Evolutionary conservation across 2,888 invertebrate species (phyloP).

Genomic region (Ophraella communa): DNA sequence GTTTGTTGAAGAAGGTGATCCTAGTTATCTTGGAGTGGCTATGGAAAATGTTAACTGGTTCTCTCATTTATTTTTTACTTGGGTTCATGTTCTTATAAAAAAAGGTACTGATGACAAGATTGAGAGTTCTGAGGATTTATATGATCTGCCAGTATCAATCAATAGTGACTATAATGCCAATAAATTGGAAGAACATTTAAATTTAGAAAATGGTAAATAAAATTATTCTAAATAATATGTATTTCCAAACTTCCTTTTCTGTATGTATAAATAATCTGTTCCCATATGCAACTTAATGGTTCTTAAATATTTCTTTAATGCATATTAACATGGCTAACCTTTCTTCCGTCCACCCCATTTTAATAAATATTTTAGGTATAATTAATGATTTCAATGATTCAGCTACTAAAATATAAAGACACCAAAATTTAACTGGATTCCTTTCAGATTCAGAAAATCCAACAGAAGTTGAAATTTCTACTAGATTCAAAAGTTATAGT

Average conservation of each 20-base stretch:
- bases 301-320: no score
- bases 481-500: slow-evolving; percentile 1
- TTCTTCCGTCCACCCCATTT: no score
- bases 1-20: slow-evolving; percentile 72
- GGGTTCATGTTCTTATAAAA: slow-evolving; percentile 85
- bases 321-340: no score
- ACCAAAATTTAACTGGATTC: no score
- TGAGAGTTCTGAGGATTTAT: slow-evolving; percentile 79
- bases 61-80: slow-evolving; percentile 82
- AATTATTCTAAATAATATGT: not conserved
- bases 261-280: not conserved
- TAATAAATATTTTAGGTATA: no score
- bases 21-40: slow-evolving; percentile 78
- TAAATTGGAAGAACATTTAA: slow-evolving; percentile 57
- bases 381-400: no score
- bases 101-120: slow-evolving; percentile 80
- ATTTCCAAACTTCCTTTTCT: not conserved
- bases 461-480: not conserved
- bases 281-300: no score
- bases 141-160: slow-evolving; percentile 76
- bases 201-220: slow-evolving; percentile 50
- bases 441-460: not conserved
- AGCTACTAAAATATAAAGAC: no score
- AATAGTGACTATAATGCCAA: slow-evolving; percentile 68
- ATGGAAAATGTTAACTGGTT: slow-evolving; percentile 76